Conservation (phyloP, 2,113 vertebrate species). For the Zingel zingel region DNA sequence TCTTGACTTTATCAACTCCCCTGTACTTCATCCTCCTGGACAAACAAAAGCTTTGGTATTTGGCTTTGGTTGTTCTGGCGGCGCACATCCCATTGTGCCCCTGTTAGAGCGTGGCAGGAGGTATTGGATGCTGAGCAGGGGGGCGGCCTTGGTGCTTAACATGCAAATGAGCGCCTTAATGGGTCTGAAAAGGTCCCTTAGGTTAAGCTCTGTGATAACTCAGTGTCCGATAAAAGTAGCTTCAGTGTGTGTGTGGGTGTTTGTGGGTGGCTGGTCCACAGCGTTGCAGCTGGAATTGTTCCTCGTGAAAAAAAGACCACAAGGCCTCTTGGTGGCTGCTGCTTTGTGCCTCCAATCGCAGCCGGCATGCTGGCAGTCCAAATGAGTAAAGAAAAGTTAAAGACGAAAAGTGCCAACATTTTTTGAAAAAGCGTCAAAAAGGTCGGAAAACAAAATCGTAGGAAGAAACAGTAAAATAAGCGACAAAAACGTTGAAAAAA, state of each 20-base stretch:
- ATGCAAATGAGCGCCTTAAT: conserved; percentile 81
- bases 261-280: conserved; percentile 30
- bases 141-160: conserved; percentile 67
- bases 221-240: conserved; percentile 60
- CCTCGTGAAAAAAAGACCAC: conserved; percentile 9
- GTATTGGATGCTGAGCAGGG: background rate
- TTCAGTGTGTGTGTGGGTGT: conserved; percentile 13
- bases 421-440: no score
- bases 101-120: conserved; percentile 42
- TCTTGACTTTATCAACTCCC: conserved; percentile 69
- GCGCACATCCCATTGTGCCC: conserved; percentile 52
- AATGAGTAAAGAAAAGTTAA: no score
- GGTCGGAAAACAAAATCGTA: no score
- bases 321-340: no score
- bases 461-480: no score
- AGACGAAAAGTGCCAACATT: no score
- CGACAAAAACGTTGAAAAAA: no score
- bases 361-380: no score
- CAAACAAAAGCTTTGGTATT: conserved; percentile 55
- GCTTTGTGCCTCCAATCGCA: no score
- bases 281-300: conserved; percentile 55
- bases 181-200: conserved; percentile 64
- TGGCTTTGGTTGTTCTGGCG: conserved; percentile 46
- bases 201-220: conserved; percentile 77
- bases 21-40: conserved; percentile 56